Evolutionary conservation across 2,888 invertebrate species (phyloP).

Genomic region (Crossocerus cetratus): DNA sequence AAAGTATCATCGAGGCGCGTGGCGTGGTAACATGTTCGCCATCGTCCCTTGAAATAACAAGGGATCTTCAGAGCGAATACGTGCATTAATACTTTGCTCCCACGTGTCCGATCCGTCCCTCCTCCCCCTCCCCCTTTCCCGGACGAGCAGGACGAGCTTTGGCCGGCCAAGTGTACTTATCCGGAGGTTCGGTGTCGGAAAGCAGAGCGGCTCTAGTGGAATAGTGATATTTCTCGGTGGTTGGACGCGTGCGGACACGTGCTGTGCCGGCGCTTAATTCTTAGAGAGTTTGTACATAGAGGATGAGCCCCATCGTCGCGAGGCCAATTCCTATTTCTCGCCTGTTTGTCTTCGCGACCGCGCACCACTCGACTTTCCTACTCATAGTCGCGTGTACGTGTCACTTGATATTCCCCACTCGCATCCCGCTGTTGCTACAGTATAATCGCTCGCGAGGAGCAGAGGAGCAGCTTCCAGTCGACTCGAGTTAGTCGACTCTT

Average conservation of each 20-base stretch:
- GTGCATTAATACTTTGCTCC: constrained; percentile 69
- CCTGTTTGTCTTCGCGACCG: constrained; percentile 50
- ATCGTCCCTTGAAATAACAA: constrained; percentile 74
- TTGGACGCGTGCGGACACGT: constrained; percentile 24
- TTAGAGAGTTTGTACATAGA: constrained; percentile 27
- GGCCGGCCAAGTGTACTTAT: constrained; percentile 16
- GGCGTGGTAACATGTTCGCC: constrained; percentile 64
- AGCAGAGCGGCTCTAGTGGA: too few species aligned
- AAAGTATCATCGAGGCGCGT: constrained; percentile 72
- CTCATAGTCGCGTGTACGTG: constrained; percentile 39
- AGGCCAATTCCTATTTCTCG: constrained; percentile 44
- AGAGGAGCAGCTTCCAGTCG: not conserved
- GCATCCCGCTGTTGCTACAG: too few species aligned
- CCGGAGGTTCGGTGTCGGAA: constrained; percentile 17
- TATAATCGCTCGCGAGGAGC: too few species aligned
- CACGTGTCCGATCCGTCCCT: constrained; percentile 53
- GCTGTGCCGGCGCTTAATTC: constrained; percentile 16
- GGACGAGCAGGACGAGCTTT: not conserved
- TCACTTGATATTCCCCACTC: too few species aligned
- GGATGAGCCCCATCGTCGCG: constrained; percentile 14
- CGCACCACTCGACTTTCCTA: constrained; percentile 49
- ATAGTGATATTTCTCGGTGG: constrained; percentile 31
- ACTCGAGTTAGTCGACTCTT: not conserved
- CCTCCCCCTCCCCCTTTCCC: not conserved
- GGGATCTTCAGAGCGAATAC: constrained; percentile 59